Percentiles rank a stretch among this genome's conserved stretches.
These are phyloP conservation scores for Dendronephthya gigantea DNA, from an alignment of 64 coral and sea anemone species.

Conservation along the genomic window DNA sequence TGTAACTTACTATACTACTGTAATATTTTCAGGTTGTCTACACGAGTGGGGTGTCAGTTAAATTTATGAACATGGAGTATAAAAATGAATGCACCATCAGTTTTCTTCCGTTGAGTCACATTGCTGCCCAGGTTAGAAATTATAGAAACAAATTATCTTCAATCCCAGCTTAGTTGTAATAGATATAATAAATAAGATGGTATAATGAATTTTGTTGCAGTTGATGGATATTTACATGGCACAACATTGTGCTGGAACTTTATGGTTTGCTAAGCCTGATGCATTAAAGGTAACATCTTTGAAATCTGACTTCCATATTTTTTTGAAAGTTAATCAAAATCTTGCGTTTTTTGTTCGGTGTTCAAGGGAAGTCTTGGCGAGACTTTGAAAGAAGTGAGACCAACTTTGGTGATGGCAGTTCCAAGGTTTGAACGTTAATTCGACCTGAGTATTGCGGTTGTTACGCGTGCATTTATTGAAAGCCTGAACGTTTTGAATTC, in stretches of 20 bases:
- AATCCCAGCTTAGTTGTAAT: too few species aligned
- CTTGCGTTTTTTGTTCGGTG: neutral
- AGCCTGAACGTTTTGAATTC: neutral
- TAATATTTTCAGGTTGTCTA: neutral
- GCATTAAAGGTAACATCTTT: slow-evolving; percentile 55
- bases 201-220: neutral
- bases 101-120: slow-evolving; percentile 79
- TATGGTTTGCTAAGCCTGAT: slow-evolving; percentile 91
- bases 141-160: too few species aligned
- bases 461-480: too few species aligned
- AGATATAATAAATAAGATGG: too few species aligned
- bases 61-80: slow-evolving; percentile 38
- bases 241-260: slow-evolving; percentile 22
- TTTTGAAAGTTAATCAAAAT: neutral
- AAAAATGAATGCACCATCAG: slow-evolving; percentile 55
- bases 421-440: slow-evolving; percentile 3
- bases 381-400: slow-evolving; percentile 20
- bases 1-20: too few species aligned
- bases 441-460: neutral
- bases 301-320: neutral
- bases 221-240: slow-evolving; percentile 53
- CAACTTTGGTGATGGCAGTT: slow-evolving; percentile 25
- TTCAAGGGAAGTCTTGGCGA: slow-evolving; percentile 9
- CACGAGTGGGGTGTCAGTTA: neutral
- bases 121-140: slow-evolving; percentile 64